phyloP scores from a whole-genome alignment of 2,888 invertebrate species.

The Leptopilina drosophilae region DNA sequence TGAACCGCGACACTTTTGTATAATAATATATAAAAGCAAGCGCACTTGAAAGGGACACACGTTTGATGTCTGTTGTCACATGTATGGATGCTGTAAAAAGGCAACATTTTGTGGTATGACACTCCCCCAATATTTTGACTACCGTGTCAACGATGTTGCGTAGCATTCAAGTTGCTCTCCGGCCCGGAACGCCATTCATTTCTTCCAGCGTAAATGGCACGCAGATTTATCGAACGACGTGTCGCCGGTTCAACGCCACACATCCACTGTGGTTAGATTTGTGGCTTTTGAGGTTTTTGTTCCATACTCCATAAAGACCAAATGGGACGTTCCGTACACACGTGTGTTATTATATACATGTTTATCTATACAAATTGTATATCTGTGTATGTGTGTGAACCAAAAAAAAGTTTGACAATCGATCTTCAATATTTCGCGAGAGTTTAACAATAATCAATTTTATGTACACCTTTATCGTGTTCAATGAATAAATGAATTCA shows the following conservation, averaged over 20 bases:
- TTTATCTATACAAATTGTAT: too few species aligned
- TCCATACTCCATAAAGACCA: conserved; percentile 56
- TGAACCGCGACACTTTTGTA: conserved; percentile 5
- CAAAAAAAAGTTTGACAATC: conserved; percentile 36
- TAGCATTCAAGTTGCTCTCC: conserved; percentile 72
- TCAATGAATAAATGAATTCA: neutral
- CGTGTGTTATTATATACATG: too few species aligned
- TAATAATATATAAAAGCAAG: too few species aligned
- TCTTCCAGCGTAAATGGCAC: conserved; percentile 58
- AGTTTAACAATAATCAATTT: neutral
- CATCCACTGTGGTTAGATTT: conserved; percentile 73
- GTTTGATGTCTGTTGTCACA: neutral
- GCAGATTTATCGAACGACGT: conserved; percentile 72
- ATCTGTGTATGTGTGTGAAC: neutral
- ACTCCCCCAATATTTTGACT: conserved; percentile 77
- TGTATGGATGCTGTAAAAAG: conserved; percentile 26
- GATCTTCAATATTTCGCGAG: conserved; percentile 15
- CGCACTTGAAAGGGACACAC: conserved; percentile 8
- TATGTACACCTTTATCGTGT: neutral
- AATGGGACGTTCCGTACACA: conserved; percentile 13
- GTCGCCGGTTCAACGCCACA: conserved; percentile 70
- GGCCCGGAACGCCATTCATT: conserved; percentile 76
- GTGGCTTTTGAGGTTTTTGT: conserved; percentile 74
- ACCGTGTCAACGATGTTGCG: conserved; percentile 72
- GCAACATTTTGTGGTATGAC: conserved; percentile 47